Percentiles rank a stretch among this genome's conserved stretches.
phyloP scores from a whole-genome alignment of 1,140 invertebrate genomes.

The Drosophila azteca region DNA sequence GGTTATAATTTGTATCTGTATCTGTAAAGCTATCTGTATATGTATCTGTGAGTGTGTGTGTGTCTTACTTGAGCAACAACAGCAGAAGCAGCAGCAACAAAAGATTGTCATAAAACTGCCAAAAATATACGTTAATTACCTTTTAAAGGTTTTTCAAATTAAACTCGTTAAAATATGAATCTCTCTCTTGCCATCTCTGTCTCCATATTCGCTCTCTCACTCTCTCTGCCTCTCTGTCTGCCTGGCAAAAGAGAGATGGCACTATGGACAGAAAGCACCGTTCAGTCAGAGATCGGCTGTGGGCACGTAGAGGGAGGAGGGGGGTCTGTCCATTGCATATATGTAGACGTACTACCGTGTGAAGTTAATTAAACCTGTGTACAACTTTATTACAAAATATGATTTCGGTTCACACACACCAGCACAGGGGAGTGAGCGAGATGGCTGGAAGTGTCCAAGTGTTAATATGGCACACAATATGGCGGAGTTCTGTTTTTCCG shows the following conservation, averaged over 20 bases:
- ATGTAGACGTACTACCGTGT: conserved; percentile 73
- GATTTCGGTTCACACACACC: conserved; percentile 69
- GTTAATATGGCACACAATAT: conserved; percentile 39
- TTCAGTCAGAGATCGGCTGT: conserved; percentile 44
- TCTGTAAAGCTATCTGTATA: conserved; percentile 2
- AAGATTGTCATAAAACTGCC: conserved; percentile 77
- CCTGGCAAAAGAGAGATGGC: conserved; percentile 34
- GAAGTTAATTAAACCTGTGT: conserved; percentile 78
- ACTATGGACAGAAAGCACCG: conserved; percentile 38
- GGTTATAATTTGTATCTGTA: conserved; percentile 23
- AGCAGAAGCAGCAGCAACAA: conserved; percentile 44
- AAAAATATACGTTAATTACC: conserved; percentile 83
- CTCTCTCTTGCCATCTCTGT: conserved; percentile 16
- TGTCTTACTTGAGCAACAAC: conserved; percentile 50
- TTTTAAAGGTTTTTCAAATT: conserved; percentile 82
- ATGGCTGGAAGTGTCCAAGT: conserved; percentile 6
- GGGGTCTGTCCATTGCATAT: conserved; percentile 16
- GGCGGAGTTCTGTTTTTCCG: conserved; percentile 9
- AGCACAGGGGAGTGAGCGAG: conserved; percentile 1
- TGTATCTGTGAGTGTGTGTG: background rate
- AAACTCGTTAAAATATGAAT: conserved; percentile 78
- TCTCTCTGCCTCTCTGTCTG: background rate
- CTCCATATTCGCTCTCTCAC: background rate
- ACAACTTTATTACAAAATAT: conserved; percentile 82
- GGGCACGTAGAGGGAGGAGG: conserved; percentile 1